Conservation (phyloP, 92 coral and sea anemone species). For the Metridium senile region DNA sequence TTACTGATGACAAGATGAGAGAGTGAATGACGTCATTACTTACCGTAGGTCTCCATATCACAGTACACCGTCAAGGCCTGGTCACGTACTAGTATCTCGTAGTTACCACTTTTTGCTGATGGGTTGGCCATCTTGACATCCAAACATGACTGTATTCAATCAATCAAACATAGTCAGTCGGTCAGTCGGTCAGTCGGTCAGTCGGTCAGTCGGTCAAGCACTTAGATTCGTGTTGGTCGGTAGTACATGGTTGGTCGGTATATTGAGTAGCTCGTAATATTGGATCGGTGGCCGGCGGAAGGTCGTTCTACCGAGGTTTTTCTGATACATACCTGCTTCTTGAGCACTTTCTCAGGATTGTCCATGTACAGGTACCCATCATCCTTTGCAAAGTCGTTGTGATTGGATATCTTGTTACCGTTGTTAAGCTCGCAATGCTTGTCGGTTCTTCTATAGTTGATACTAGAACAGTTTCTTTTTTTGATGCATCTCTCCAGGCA, state of each 20-base stretch:
- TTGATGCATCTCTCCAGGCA: not conserved
- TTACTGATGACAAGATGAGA: not conserved
- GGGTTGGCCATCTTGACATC: slow-evolving; percentile 14
- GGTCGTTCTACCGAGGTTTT: too few relatives aligned
- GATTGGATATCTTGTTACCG: not conserved
- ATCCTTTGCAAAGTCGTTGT: not conserved
- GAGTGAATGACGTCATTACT: too few relatives aligned
- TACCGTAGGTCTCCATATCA: slow-evolving; percentile 18
- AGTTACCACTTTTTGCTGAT: slow-evolving; percentile 17
- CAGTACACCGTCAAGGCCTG: slow-evolving; percentile 17
- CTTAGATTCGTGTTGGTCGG: not conserved
- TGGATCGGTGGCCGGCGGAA: too few relatives aligned
- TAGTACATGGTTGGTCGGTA: not conserved
- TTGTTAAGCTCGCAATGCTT: slow-evolving; percentile 5
- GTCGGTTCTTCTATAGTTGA: not conserved
- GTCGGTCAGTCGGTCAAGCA: not conserved
- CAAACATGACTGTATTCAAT: slow-evolving; percentile 19
- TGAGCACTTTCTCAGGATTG: not conserved
- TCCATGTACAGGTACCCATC: not conserved
- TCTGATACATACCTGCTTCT: not conserved
- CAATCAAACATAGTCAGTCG: not conserved
- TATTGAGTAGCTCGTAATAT: not conserved
- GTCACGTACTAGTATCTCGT: not conserved
- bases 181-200: not conserved
- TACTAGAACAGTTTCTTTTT: not conserved